Evolutionary conservation across 2,888 invertebrate genomes (phyloP).

Genomic region (Lasioglossum pauxillum): DNA sequence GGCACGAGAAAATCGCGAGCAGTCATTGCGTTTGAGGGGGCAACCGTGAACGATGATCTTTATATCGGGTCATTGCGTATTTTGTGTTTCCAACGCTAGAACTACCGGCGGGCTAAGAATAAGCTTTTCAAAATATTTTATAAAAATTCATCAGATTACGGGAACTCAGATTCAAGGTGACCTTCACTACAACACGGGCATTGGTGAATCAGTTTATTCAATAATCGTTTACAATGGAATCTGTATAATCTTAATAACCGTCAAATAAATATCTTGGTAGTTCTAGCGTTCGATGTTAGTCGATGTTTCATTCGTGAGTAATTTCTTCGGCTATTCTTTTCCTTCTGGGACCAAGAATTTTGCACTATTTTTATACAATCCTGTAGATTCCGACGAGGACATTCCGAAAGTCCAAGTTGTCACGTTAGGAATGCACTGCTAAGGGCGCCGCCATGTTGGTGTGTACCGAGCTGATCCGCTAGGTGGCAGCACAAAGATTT

Average conservation of each 20-base stretch:
- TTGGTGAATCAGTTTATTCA: background rate
- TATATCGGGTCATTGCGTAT: background rate
- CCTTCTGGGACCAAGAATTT: no score
- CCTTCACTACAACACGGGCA: background rate
- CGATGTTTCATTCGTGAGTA: no score
- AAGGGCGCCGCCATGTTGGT: no score
- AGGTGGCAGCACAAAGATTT: no score
- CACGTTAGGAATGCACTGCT: no score
- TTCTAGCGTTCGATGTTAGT: no score
- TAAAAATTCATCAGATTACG: background rate
- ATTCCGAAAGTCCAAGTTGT: no score
- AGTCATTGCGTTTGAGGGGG: background rate
- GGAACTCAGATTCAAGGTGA: background rate
- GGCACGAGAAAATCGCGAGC: slow-evolving; percentile 2
- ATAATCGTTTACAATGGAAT: background rate
- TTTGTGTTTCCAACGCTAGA: background rate
- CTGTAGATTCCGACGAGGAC: no score
- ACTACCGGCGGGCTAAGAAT: background rate
- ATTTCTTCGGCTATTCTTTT: no score
- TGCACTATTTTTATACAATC: no score
- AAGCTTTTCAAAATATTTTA: background rate
- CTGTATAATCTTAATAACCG: background rate
- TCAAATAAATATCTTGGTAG: background rate
- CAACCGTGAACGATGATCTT: background rate
- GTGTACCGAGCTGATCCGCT: no score